Base-by-base conservation (phyloP, 37 sponge, comb jelly and placozoan species). In the Beroe ovata region DNA sequence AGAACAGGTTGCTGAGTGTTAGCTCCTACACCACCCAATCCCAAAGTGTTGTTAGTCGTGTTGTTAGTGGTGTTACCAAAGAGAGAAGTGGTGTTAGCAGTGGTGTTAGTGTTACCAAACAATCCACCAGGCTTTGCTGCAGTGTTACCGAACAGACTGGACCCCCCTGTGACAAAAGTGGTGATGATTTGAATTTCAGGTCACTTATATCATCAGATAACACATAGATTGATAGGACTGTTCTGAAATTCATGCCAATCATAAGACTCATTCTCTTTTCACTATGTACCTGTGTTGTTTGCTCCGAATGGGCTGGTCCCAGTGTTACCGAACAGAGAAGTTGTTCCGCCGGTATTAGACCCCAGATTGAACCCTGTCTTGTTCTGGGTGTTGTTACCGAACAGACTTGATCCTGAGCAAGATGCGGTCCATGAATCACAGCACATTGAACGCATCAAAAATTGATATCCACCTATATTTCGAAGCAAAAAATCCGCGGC, bases 281-380 rank as follows among this genome's bases (percentile, higher is more conserved):
- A n/a, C n/a, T n/a, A n/a, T n/a, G n/a, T n/a, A 77, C 84, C 84
- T 77, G 84, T 77, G 54, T 77, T 77, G 28, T 42, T 19, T 6
- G 54, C 54, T 22, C 84, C 84, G 54, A 77, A 77, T 36, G 84
- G 39, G 47, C 33, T 77, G 42, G n/a, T 42, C 11, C 54, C 21
- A 4, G 69, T 30, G 69, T 66, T 66, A 1, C 84, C 84, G 33
- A 77, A 77, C 28, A 77, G 54, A 11, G 84, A 77, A 11, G 54
- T 77, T 0, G 54, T 77, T 8, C 36, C 37, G 0, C 84, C 84
- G 6, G 84, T 77, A 29, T 11, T 77, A 1, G 2, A 1, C 20
- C 84, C 84, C 8, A 77, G 84, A 29, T 26, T 77, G 54, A 77
- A 77, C 4, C 36, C 54, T 41, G 84, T 30, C 47, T 77, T 77